phyloP scores from a whole-genome alignment of 2,113 vertebrate genomes.

The Hypomesus transpacificus region DNA sequence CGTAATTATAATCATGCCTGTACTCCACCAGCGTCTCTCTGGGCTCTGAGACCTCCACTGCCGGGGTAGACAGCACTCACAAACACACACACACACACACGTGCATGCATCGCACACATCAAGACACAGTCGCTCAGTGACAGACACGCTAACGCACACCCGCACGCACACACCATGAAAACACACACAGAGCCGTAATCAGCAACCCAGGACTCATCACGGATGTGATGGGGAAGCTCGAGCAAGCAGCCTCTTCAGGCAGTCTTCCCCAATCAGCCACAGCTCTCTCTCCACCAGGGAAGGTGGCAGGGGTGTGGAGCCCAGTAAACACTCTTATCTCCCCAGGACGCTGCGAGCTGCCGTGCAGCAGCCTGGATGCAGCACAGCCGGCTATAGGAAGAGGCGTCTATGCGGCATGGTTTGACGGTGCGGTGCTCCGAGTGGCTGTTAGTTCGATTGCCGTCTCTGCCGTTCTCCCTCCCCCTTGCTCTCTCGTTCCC shows the following conservation, averaged over 20 bases:
- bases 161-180: too few relatives aligned
- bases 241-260: conserved; percentile 47
- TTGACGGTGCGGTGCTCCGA: too few relatives aligned
- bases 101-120: too few relatives aligned
- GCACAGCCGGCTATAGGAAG: conserved; percentile 31
- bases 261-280: conserved; percentile 50
- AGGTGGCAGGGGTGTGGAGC: conserved; percentile 1
- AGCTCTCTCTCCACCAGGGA: conserved; percentile 27
- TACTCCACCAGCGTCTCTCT: conserved; percentile 40
- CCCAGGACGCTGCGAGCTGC: conserved; percentile 9
- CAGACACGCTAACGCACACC: background rate
- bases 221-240: conserved; percentile 42
- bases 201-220: conserved; percentile 51
- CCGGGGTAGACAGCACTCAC: too few relatives aligned
- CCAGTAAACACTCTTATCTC: conserved; percentile 32
- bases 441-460: conserved; percentile 20
- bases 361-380: conserved; percentile 17
- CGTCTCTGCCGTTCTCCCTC: background rate
- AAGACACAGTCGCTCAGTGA: too few relatives aligned
- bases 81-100: too few relatives aligned
- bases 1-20: conserved; percentile 67
- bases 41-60: conserved; percentile 42
- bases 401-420: background rate
- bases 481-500: background rate
- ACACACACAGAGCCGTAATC: conserved; percentile 51